Evolutionary conservation across 2,113 vertebrate genomes (phyloP).

Genomic region (Thryonomys swinderianus): DNA sequence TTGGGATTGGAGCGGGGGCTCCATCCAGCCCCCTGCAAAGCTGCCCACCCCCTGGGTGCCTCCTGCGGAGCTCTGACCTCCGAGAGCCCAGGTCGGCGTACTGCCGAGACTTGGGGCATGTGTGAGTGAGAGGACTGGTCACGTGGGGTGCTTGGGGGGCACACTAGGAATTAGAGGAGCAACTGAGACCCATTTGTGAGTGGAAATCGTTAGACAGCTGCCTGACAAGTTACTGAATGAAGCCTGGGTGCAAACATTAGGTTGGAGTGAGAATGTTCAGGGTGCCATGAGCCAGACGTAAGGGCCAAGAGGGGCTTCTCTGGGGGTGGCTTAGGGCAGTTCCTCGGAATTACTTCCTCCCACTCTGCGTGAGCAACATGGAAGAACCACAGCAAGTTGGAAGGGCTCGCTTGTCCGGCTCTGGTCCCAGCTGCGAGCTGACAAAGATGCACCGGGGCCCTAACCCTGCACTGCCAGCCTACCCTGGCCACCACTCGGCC

Average conservation of each 20-base stretch:
- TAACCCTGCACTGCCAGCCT: neutral
- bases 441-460: neutral
- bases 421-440: neutral
- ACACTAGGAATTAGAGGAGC: neutral
- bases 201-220: neutral
- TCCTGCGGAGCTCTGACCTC: neutral
- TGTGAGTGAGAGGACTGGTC: neutral
- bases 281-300: neutral
- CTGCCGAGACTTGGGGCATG: neutral
- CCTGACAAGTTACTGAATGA: neutral
- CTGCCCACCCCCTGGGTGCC: neutral
- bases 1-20: neutral
- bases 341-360: neutral
- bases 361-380: neutral
- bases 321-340: neutral
- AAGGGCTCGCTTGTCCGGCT: neutral
- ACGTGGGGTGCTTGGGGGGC: neutral
- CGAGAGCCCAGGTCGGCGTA: neutral
- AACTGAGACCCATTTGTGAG: neutral
- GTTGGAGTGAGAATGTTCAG: neutral
- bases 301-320: neutral
- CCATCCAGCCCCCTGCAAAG: neutral
- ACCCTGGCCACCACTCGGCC: rapidly evolving
- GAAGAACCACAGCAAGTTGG: neutral
- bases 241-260: neutral